phyloP scores from a whole-genome alignment of 2,113 vertebrate species.

The human (Homo sapiens) region DNA sequence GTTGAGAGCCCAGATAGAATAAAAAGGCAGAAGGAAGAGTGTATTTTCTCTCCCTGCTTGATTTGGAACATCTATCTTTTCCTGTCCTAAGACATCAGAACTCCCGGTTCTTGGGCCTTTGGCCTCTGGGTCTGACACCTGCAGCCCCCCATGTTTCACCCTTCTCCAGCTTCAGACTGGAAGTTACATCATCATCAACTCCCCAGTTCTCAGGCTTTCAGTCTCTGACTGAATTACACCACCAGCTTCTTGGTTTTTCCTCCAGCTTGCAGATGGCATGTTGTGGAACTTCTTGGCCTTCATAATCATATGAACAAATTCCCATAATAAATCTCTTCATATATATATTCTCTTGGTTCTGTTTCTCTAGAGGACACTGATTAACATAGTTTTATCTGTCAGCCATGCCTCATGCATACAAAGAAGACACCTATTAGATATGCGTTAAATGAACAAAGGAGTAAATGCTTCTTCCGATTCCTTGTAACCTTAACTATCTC shows the following conservation, averaged over 20 bases:
- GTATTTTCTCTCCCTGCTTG: not conserved
- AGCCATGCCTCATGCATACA: not conserved
- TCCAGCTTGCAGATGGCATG: not conserved
- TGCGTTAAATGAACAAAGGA: not conserved
- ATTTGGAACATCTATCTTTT: not conserved
- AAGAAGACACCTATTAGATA: not conserved
- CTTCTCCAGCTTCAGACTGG: not conserved
- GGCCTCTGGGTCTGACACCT: not conserved
- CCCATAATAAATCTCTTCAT: not conserved
- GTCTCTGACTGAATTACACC: not conserved
- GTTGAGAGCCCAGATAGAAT: not conserved
- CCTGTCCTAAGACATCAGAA: too few relatives aligned
- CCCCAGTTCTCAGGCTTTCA: not conserved
- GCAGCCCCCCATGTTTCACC: not conserved
- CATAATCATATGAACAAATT: not conserved
- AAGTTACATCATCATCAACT: too few relatives aligned
- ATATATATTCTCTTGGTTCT: not conserved
- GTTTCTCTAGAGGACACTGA: not conserved
- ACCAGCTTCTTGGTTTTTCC: not conserved
- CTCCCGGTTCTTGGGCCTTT: not conserved
- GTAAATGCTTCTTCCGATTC: not conserved
- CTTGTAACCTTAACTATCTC: not conserved
- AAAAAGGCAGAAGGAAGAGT: not conserved
- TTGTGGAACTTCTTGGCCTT: not conserved
- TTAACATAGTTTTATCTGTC: not conserved